Conservation (phyloP, 1,140 invertebrate species). For the Heterodera schachtii region DNA sequence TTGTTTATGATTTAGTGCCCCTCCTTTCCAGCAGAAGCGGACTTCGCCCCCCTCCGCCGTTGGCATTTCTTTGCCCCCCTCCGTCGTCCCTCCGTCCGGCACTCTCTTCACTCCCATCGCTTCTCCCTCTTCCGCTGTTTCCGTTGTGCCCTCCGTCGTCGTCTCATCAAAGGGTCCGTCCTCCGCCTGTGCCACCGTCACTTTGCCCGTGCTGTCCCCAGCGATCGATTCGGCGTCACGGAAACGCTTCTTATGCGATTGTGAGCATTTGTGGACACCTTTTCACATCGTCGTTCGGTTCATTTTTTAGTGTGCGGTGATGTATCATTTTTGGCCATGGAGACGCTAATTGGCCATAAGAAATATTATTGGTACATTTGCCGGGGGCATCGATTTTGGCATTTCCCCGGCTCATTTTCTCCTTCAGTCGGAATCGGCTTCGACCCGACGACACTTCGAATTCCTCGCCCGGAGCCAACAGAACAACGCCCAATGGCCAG, state of each 20-base stretch:
- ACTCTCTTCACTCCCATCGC: background rate
- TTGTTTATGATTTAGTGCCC: no score
- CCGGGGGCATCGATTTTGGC: no score
- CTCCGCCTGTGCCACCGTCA: background rate
- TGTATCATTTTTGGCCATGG: constrained; percentile 23
- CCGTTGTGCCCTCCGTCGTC: no score
- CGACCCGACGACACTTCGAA: background rate
- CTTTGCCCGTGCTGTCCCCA: background rate
- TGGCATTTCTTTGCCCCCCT: background rate
- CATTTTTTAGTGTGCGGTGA: constrained; percentile 20
- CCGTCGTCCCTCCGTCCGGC: background rate
- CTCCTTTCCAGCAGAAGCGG: background rate
- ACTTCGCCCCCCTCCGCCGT: background rate
- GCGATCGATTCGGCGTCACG: constrained; percentile 1
- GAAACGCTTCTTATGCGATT: constrained; percentile 20
- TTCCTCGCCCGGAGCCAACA: no score
- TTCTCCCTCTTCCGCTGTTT: background rate
- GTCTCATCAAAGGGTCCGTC: background rate
- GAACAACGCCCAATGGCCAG: no score
- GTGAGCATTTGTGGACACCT: background rate
- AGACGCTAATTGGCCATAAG: constrained; percentile 21
- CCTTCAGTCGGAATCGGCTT: constrained; percentile 1
- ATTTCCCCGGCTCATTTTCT: no score
- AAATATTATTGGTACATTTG: constrained; percentile 33
- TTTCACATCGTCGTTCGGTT: background rate